Conservation (phyloP, 2,113 vertebrate species). For the Rhombomys opimus region DNA sequence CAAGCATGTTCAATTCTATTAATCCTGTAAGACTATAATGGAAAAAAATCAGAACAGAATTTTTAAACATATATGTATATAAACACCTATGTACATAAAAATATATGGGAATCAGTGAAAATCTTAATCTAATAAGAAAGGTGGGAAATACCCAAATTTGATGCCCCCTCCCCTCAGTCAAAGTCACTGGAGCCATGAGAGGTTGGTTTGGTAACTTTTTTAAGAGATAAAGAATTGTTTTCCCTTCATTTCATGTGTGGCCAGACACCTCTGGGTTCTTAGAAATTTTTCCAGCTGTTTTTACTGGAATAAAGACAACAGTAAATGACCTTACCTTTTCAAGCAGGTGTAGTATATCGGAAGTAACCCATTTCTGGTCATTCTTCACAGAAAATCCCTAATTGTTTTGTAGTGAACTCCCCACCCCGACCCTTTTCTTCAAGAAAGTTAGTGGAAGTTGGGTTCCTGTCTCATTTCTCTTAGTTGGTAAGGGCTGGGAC, state of each 20-base stretch:
- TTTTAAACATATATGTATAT: neutral
- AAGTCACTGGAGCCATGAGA: slow-evolving; percentile 1
- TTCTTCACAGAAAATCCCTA: neutral
- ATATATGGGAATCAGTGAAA: neutral
- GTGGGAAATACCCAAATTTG: neutral
- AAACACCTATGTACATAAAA: neutral
- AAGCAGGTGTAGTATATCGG: neutral
- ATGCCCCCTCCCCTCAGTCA: neutral
- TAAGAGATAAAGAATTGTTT: slow-evolving; percentile 30
- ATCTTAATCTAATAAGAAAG: neutral
- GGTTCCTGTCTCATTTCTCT: neutral
- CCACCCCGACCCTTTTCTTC: neutral
- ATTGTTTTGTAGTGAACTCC: neutral
- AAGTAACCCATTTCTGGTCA: neutral
- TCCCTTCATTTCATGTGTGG: neutral
- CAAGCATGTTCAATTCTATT: slow-evolving; percentile 12
- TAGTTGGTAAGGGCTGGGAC: neutral
- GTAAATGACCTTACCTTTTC: neutral
- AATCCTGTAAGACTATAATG: neutral
- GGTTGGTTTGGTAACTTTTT: slow-evolving; percentile 8
- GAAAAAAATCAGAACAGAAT: slow-evolving; percentile 10
- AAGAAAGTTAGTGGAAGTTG: neutral
- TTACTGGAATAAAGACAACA: neutral
- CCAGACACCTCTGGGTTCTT: neutral
- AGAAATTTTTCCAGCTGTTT: neutral